Base-by-base conservation (phyloP, 1,140 invertebrate species). In the Caenorhabditis brenneri region DNA sequence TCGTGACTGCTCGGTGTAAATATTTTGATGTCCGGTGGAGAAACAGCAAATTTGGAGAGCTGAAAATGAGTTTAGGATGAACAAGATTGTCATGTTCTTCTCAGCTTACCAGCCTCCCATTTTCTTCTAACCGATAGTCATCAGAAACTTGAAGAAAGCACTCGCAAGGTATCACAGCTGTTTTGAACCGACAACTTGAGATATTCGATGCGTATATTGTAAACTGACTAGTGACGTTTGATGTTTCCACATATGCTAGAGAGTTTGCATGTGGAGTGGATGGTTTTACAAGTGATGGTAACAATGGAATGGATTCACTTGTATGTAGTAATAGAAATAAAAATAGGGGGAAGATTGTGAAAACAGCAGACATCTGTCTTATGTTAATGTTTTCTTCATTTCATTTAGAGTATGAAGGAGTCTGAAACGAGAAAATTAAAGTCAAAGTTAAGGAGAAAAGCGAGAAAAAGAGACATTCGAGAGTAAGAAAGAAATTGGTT, bases 161-260 rank as follows among this genome's bases (percentile, higher is more conserved):
- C 16, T 83, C 74, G 53, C 82, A 83, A 78, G 82, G 82, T 49
- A 83, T 58, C 22, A 79, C 69, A 42, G 82, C 33, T 33, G 82
- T 79, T 48, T 83, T 83, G 82, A 83, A 83, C 24, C 39, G 82
- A 48, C 82, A 83, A 39, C 42, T 58, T n/a, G 82, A 74, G 33
- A 46, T 42, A 58, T 83, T 83, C 65, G 65, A 74, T 27, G 65
- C 65, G 65, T 42, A 74, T 22, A 74, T 74, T 24, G 65, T 74
- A 15, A 74, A 74, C 36, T 74, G 65, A 46, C 65, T 74, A 46
- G 36, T 74, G 36, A 74, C 65, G 65, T 74, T 42, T 42, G 65
- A 74, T 42, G 65, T 74, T 24, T 74, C 65, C 36, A 74, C 65
- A 31, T 42, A 74, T 22, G 65, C 65, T 74, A 42, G 65, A 42